A percentile compares a stretch with the other conserved stretches of the same genome.
These are phyloP conservation scores for Erythrolamprus reginae DNA, from an alignment of 2,113 vertebrate genomes.

Conservation along the genomic window DNA sequence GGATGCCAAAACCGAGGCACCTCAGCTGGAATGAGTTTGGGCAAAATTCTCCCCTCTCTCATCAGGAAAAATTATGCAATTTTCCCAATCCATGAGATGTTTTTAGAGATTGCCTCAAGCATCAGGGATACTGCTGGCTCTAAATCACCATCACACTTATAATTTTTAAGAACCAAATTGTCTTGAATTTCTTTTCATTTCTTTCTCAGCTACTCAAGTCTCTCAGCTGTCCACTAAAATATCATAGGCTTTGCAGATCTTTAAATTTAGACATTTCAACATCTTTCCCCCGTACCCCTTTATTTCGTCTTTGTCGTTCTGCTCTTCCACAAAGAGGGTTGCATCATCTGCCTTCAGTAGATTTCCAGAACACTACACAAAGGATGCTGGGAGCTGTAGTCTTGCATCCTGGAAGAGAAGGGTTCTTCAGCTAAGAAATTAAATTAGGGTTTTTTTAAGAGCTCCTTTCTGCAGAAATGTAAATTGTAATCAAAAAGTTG, in stretches of 20 bases:
- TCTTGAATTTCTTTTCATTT: background rate
- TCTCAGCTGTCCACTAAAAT: background rate
- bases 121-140: background rate
- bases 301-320: background rate
- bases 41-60: background rate
- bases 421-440: background rate
- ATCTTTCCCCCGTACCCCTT: background rate
- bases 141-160: background rate
- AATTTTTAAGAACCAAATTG: background rate
- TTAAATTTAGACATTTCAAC: background rate
- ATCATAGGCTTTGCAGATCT: background rate
- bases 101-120: background rate
- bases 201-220: background rate
- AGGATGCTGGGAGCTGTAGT: constrained; percentile 12
- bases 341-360: background rate
- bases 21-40: background rate
- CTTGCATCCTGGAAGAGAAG: background rate
- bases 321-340: background rate
- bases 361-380: background rate
- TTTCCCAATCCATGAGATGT: background rate
- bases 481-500: background rate
- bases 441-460: background rate
- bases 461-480: background rate
- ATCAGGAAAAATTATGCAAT: background rate
- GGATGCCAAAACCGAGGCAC: background rate